Base-by-base conservation (phyloP, 2,888 invertebrate genomes). In the Agonopterix heracliana region DNA sequence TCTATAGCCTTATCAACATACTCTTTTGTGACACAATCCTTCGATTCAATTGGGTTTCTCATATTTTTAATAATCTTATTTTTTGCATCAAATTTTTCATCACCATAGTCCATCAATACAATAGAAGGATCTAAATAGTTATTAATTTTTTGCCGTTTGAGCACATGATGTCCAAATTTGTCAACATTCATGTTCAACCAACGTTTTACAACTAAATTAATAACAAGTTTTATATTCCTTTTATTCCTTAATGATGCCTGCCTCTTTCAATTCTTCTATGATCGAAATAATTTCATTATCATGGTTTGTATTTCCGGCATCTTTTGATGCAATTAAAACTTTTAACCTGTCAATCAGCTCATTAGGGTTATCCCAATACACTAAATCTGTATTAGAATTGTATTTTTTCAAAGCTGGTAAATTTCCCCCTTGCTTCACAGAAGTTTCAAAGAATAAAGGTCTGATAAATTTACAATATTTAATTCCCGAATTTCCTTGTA, bases 261-360 rank as follows among this genome's bases (percentile, higher is more conserved):
- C 56, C 64, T 64, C 55, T 38, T 43, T 49, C 41, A 57, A 45
- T 44, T 54, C 54, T 54, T 69, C 65, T 38, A 70, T 53, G 35
- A 71, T 70, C n/a, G 68, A 62, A 14, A 66, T 50, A 42, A 71
- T 74, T 61, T 74, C 69, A 52, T 54, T 54, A 49, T 57, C 53
- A 50, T 51, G 55, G 47, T 45, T 49, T 13, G 40, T 58, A 45
- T 57, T 57, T 9, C 57, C 57, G 45, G 57, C 57, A 52, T 36
- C 41, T 49, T 52, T 52, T 45, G 54, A 56, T n/a, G 56, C 56
- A 9, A 56, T n/a, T n/a, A n/a, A n/a, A n/a, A n/a, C n/a, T n/a
- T n/a, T n/a, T n/a, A n/a, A n/a, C 47, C 54, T 46, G 34, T 57
- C 55, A 44, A 55, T 43, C 41, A 55, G 38, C 41, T 55, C 54